Conservation (phyloP, 1,140 invertebrate genomes). For the Pseudomyrmex cubaensis region DNA sequence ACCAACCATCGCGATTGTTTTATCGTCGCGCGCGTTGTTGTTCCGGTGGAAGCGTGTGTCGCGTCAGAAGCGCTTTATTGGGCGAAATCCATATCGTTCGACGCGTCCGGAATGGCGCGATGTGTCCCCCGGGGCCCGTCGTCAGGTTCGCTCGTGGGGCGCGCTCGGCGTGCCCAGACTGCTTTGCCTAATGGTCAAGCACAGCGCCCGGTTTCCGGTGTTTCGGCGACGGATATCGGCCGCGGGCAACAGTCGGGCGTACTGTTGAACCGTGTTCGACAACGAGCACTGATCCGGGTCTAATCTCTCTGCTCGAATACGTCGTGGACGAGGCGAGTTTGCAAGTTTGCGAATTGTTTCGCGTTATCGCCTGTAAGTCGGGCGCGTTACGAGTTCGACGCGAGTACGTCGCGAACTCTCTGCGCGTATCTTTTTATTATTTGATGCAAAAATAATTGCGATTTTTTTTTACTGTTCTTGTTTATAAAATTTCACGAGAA, state of each 20-base stretch:
- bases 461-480: no score
- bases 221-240: constrained; percentile 40
- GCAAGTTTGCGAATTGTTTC: constrained; percentile 49
- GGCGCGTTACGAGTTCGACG: no score
- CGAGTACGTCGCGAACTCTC: no score
- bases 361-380: constrained; percentile 6
- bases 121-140: constrained; percentile 7
- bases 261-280: constrained; percentile 42
- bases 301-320: constrained; percentile 41
- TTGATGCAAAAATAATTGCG: no score
- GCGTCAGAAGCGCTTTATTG: constrained; percentile 32
- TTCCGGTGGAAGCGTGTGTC: constrained; percentile 23
- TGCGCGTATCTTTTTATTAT: background rate
- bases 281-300: constrained; percentile 44
- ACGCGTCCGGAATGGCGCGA: background rate
- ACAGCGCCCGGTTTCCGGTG: constrained; percentile 32
- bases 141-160: no score
- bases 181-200: constrained; percentile 37
- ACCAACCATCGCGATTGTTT: constrained; percentile 28
- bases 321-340: background rate
- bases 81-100: constrained; percentile 49
- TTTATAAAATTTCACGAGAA: no score
- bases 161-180: background rate
- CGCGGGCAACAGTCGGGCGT: constrained; percentile 2
- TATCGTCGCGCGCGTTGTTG: constrained; percentile 27